Conservation (phyloP, 2,888 invertebrate genomes). For the Andricus quercusramuli region DNA sequence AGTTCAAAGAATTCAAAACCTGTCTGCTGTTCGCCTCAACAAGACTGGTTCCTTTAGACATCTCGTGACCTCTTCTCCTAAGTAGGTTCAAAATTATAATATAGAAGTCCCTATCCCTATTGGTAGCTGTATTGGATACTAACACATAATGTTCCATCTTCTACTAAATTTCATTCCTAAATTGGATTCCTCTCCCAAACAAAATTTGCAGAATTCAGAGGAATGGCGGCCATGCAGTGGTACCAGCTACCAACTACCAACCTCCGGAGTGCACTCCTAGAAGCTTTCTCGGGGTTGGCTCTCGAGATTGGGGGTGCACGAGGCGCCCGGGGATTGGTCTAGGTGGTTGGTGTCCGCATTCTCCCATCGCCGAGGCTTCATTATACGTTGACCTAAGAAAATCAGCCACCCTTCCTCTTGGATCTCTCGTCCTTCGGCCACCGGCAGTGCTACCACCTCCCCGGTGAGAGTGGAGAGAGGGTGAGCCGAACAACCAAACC, state of each 20-base stretch:
- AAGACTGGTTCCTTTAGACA: too few relatives aligned
- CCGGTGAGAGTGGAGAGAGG: constrained; percentile 57
- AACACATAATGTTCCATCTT: background rate
- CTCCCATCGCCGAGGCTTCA: constrained; percentile 68
- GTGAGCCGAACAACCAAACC: constrained; percentile 73
- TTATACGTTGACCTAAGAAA: constrained; percentile 79
- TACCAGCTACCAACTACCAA: background rate
- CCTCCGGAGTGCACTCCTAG: constrained; percentile 55
- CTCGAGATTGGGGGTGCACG: constrained; percentile 60
- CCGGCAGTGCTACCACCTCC: constrained; percentile 54
- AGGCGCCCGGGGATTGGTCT: constrained; percentile 73
- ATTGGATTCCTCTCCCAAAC: background rate
- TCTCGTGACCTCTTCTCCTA: too few relatives aligned
- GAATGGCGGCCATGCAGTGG: background rate
- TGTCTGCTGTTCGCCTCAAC: too few relatives aligned
- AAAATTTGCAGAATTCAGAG: background rate
- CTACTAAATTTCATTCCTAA: background rate
- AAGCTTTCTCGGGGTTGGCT: constrained; percentile 66
- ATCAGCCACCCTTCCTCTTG: constrained; percentile 70
- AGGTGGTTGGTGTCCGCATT: constrained; percentile 68
- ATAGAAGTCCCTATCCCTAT: too few relatives aligned
- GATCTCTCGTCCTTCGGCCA: constrained; percentile 56
- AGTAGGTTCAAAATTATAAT: too few relatives aligned
- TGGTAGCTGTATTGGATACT: too few relatives aligned
- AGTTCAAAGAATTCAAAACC: too few relatives aligned